phyloP scores from a whole-genome alignment of 2,113 vertebrate species.

The Malaclemys terrapin region DNA sequence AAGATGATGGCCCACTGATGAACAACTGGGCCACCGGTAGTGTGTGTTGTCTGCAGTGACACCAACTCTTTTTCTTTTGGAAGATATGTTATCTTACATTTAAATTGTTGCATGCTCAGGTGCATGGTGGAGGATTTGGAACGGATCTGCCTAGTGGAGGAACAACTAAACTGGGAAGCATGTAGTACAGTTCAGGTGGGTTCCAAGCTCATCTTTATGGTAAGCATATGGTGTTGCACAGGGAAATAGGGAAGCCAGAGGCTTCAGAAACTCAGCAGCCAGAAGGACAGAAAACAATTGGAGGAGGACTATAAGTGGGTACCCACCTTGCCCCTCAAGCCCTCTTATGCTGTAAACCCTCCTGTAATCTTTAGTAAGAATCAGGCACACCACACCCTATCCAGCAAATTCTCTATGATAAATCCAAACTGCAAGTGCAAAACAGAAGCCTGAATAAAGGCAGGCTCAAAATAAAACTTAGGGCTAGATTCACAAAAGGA shows the following conservation, averaged over 20 bases:
- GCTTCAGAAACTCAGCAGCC: background rate
- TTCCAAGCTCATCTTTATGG: slow-evolving; percentile 45
- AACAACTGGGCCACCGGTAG: slow-evolving; percentile 34
- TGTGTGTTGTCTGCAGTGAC: slow-evolving; percentile 36
- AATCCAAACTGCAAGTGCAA: background rate
- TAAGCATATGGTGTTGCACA: slow-evolving; percentile 45
- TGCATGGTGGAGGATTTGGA: slow-evolving; percentile 58
- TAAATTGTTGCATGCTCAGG: slow-evolving; percentile 39
- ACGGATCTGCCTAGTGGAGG: background rate
- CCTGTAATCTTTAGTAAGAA: slow-evolving; percentile 10
- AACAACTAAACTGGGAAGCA: slow-evolving; percentile 32
- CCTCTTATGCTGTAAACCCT: background rate
- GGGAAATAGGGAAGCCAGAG: slow-evolving; percentile 44
- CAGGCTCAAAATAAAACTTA: background rate
- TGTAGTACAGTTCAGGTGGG: background rate
- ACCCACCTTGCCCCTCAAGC: background rate
- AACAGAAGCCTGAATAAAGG: background rate
- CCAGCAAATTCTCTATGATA: background rate
- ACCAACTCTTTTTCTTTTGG: slow-evolving; percentile 44
- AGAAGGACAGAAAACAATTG: background rate
- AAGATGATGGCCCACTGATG: slow-evolving; percentile 35
- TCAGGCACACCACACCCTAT: background rate
- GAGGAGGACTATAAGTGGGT: background rate
- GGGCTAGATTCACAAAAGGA: background rate
- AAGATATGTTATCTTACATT: slow-evolving; percentile 45